Percentiles rank a stretch among this genome's conserved stretches.
These are phyloP conservation scores for Zootoca vivipara DNA, from an alignment of 2,113 vertebrate species.

Conservation along the genomic window DNA sequence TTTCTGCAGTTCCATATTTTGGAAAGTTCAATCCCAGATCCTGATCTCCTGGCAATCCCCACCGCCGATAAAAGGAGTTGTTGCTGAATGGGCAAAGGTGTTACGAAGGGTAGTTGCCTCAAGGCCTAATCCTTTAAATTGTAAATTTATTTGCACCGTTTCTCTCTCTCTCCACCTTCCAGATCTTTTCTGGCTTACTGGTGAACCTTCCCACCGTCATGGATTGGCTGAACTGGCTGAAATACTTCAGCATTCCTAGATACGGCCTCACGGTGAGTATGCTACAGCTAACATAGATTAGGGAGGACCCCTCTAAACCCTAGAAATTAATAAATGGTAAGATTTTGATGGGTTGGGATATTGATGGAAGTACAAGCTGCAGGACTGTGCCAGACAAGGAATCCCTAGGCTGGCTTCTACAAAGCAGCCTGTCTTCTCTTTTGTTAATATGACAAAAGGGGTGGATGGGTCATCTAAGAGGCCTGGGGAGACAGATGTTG, in stretches of 20 bases:
- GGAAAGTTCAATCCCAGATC: neutral
- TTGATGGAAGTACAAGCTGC: too few relatives aligned
- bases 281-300: neutral
- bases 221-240: slow-evolving; percentile 73
- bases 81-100: neutral
- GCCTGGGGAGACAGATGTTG: neutral
- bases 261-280: slow-evolving; percentile 71
- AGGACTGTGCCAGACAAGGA: too few relatives aligned
- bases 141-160: neutral
- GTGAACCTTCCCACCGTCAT: slow-evolving; percentile 72
- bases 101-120: neutral
- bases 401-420: too few relatives aligned
- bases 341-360: too few relatives aligned
- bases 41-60: neutral
- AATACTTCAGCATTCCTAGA: slow-evolving; percentile 73
- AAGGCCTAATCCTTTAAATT: neutral
- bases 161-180: neutral
- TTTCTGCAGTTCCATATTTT: neutral
- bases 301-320: too few relatives aligned
- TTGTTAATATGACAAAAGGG: too few relatives aligned
- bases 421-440: too few relatives aligned
- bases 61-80: neutral
- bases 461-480: too few relatives aligned
- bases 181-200: slow-evolving; percentile 74
- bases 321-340: too few relatives aligned